Base-by-base conservation (phyloP, 2,888 invertebrate species). In the Opisthograptis luteolata region DNA sequence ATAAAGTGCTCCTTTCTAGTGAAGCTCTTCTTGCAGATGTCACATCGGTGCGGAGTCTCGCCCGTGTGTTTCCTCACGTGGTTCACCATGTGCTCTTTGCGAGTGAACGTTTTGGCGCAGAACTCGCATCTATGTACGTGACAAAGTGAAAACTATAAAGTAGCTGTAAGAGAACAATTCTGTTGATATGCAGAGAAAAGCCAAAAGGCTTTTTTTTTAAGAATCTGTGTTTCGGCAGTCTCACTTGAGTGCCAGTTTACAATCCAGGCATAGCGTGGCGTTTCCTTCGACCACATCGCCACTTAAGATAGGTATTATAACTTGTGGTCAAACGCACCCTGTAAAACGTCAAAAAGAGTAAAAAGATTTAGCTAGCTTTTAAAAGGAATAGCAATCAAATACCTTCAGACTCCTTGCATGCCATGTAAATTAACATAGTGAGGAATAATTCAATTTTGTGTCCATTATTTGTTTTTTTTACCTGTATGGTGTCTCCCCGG, bases 401-500 rank as follows among this genome's bases (percentile, higher is more conserved):
- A 22, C 22, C 22, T 22, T 6, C 22, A 6, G 3, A 22, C 8
- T 22, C 22, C 7, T 22, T 22, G 4, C 22, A 7, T 22, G 5
- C 22, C 4, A 22, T 3, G 22, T 3, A 22, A 3, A 22, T 7
- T 22, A 7, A 22, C 22, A 22, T 7, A 22, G 7, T 7, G 8
- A 7, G 22, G 22, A 22, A 22, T 17, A 17, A 17, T 17, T 17
- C 17, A n/a, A n/a, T n/a, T n/a, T n/a, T n/a, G n/a, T n/a, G 2
- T 3, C 17, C 17, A 17, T 3, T 17, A 17, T 17, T 2, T 8
- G 19, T 14, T 9, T 9, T 22, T 7, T 10, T 56, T 70, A 92
- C 92, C 92, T 92, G 82, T 96, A 96, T 1, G 96, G 96, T 15
- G 96, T 96, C 83, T 96, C 96, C 39, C 96, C 96, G 37, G 96